Base-by-base conservation (phyloP, 2,888 invertebrate species). In the Cosmorhoe ocellata region DNA sequence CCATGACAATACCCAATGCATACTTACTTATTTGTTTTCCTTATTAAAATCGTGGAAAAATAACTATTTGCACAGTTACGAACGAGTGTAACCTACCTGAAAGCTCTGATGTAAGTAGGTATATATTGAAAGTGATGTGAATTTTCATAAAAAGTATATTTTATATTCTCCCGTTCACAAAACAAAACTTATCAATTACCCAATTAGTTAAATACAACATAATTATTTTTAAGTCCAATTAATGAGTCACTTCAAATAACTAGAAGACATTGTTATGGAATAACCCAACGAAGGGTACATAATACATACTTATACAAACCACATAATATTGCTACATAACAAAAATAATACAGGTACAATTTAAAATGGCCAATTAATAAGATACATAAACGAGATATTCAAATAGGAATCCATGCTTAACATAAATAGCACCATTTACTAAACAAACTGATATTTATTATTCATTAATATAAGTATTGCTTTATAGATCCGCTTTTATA, bases 381-480 rank as follows among this genome's bases (percentile, higher is more conserved):
- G n/a, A 12, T 26, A 8, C 5, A 33, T 2, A 18, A n/a, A 27
- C n/a, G 18, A 49, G 13, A 32, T 33, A 34, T 11, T 24, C 18
- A 8, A 12, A 5, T 8, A 32, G 13, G 41, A 31, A 43, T 43
- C 0, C 4, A 10, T 11, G 12, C 24, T 12, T 39, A 32, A 43
- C 7, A 41, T 24, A 40, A 40, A 47, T 51, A 55, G 50, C 50
- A 51, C 50, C 50, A 51, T 47, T 43, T 42, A 33, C 18, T 10
- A 33, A 41, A 44, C 7, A 40, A 38, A 27, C 7, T 8, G 0
- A 1, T 48, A 41, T 12, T 2, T 28, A 45, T 27, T 42, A 13
- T 40, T 8, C 22, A 30, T 10, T 38, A 27, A 8, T 18, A 6
- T n/a, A 22, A 33, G n/a, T 38, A 39, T 39, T 39, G 39, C 38